Evolutionary conservation across 1,140 invertebrate genomes (phyloP), one percentile per base, ranked within the genome.

Genomic region (Halictus rubicundus): DNA sequence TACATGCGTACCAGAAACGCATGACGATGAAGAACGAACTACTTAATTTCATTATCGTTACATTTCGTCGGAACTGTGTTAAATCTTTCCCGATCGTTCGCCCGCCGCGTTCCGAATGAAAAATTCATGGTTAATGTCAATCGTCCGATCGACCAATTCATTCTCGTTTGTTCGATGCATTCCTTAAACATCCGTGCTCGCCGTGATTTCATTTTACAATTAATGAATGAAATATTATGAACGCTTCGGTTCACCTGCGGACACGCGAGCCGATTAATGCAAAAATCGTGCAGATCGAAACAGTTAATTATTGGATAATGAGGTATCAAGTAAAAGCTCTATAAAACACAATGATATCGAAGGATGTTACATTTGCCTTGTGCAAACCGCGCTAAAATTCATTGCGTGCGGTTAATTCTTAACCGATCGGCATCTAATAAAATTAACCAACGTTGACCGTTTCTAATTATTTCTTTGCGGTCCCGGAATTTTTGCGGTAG

Each of bases 1-100:
- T 79, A 66, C 78, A 74, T 57, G 52, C 49, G 27, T 54, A 32
- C 68, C 68, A 10, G 64, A n/a, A 72, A 79, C 39, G 63, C 71
- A n/a, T 32, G 12, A 54, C 71, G 70, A 74, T 52, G 71, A 79
- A 68, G 63, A 79, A 79, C 78, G 52, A 65, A 65, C 61, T 74
- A 63, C 71, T 73, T 25, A 14, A 61, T 60, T 72, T 65, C 52
- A 74, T 79, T 68, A 79, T 21, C 54, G 71, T 79, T 65, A 60
- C 71, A n/a, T 27, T 19, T 6, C 49, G 32, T 6, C 39, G 49
- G 57, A 79, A 68, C 71, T 49, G 19, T 42, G 37, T 78, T 71
- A 32, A 72, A 42, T 65, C 23, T 54, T 49, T 12, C 19, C 8
- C 8, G 60, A 65, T 46, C n/a, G 71, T 32, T 59, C 16, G 6